Evolutionary conservation across 2,113 vertebrate genomes (phyloP).

Genomic region (Mirounga angustirostris): DNA sequence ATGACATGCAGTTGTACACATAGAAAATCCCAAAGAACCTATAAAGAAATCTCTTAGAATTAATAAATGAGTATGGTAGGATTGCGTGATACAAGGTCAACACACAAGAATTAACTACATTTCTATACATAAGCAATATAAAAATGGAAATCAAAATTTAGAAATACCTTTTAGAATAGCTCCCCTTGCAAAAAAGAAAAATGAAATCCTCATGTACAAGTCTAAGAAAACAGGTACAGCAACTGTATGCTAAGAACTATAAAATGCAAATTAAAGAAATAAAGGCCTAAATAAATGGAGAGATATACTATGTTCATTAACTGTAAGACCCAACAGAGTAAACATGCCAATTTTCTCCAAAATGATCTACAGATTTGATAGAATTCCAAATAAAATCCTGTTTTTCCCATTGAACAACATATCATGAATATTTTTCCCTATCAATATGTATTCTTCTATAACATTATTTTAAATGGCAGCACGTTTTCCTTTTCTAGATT

Average conservation of each 20-base stretch:
- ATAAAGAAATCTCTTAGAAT: background rate
- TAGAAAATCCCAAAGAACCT: background rate
- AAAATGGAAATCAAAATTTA: background rate
- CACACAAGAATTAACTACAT: background rate
- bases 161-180: background rate
- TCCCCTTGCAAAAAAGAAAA: background rate
- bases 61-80: background rate
- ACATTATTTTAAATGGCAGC: background rate
- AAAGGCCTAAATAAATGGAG: background rate
- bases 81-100: background rate
- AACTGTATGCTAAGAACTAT: background rate
- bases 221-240: background rate
- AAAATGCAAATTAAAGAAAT: background rate
- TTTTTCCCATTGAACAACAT: background rate
- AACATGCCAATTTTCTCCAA: background rate
- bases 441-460: background rate
- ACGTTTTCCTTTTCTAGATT: background rate
- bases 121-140: background rate
- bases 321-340: background rate
- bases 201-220: background rate
- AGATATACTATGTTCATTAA: background rate
- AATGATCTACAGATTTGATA: background rate
- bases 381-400: slow-evolving; percentile 1
- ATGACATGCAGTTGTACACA: background rate
- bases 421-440: background rate